A percentile compares a stretch with the other conserved stretches of the same genome.
These are phyloP conservation scores for Plemyria rubiginata DNA, from an alignment of 2,888 invertebrate genomes.

Conservation along the genomic window DNA sequence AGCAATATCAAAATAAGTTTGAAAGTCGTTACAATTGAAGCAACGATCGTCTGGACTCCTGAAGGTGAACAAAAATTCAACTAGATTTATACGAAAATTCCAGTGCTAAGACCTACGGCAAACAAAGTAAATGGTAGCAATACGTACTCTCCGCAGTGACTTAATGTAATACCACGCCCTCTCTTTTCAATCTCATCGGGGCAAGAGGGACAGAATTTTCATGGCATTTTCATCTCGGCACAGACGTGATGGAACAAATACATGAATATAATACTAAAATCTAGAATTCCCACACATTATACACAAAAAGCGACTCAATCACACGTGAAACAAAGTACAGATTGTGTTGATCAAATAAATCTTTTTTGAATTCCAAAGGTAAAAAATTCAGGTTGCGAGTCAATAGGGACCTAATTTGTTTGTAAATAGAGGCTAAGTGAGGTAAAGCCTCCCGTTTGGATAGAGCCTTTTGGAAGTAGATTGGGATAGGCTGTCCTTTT, in stretches of 20 bases:
- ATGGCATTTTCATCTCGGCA: conserved; percentile 80
- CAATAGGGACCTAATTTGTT: conserved; percentile 55
- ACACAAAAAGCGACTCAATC: conserved; percentile 66
- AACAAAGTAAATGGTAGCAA: conserved; percentile 72
- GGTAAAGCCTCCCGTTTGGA: conserved; percentile 39
- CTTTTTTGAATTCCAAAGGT: conserved; percentile 79
- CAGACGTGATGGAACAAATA: conserved; percentile 81
- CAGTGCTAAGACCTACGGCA: conserved; percentile 60
- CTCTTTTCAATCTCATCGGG: conserved; percentile 64
- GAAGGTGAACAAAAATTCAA: conserved; percentile 71
- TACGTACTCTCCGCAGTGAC: conserved; percentile 69
- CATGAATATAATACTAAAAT: conserved; percentile 82
- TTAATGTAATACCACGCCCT: conserved; percentile 69
- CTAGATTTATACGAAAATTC: conserved; percentile 66
- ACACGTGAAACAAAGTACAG: conserved; percentile 61
- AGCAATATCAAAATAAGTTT: conserved; percentile 59
- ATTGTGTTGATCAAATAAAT: conserved; percentile 66
- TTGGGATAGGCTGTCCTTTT: conserved; percentile 63
- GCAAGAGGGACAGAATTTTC: conserved; percentile 72
- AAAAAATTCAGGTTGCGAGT: conserved; percentile 60
- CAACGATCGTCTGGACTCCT: conserved; percentile 69
- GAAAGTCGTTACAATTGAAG: conserved; percentile 62
- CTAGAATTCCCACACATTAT: conserved; percentile 58
- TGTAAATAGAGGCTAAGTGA: conserved; percentile 50
- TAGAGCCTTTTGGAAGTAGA: conserved; percentile 61